Evolutionary conservation across 2,888 invertebrate species (phyloP).

Genomic region (Acanthosepion pharaonis): DNA sequence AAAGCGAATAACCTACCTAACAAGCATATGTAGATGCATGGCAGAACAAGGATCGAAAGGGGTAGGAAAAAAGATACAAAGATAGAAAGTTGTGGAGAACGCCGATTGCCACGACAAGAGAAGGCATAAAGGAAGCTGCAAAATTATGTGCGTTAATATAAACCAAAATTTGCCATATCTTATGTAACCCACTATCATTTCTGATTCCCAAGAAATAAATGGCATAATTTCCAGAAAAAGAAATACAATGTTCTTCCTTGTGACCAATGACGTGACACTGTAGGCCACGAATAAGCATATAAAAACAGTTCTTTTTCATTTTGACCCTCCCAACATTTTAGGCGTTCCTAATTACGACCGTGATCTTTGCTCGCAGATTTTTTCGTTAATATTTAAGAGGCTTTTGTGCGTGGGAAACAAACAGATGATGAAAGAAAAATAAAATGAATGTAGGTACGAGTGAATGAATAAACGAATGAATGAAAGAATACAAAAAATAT

Average conservation of each 20-base stretch:
- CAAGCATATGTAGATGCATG: too few relatives aligned
- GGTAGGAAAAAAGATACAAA: too few relatives aligned
- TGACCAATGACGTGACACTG: background rate
- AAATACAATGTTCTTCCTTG: background rate
- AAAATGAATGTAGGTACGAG: background rate
- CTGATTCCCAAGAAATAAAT: background rate
- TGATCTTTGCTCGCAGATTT: background rate
- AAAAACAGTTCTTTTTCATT: background rate
- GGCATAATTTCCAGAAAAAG: background rate
- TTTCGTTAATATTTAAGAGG: background rate
- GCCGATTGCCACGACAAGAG: too few relatives aligned
- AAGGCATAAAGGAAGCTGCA: too few relatives aligned
- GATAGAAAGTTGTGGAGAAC: too few relatives aligned
- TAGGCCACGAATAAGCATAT: background rate
- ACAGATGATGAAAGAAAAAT: background rate
- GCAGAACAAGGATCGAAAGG: too few relatives aligned
- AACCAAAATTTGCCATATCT: too few relatives aligned
- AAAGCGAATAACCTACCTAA: too few relatives aligned
- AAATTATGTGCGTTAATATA: too few relatives aligned
- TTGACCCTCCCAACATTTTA: background rate
- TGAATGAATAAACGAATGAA: background rate
- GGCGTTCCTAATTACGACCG: background rate
- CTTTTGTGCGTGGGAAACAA: background rate
- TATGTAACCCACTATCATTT: background rate
- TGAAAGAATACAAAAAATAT: background rate